Percentiles rank a stretch among this genome's conserved stretches.
Conservation (phyloP, 2,888 invertebrate species). For the Cantharis nigra region DNA sequence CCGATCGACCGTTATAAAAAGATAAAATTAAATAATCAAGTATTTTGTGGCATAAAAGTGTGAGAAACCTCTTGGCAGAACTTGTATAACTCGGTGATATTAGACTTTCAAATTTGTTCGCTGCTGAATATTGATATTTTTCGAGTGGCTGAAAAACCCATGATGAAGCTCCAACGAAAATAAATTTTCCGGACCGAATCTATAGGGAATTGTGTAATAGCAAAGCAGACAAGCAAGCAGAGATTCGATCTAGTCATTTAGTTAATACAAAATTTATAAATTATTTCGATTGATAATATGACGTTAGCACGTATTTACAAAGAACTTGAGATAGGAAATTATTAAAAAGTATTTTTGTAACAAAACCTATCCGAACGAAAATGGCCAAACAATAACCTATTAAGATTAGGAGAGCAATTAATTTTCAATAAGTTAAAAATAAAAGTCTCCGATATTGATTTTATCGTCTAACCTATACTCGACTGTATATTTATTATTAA, state of each 20-base stretch:
- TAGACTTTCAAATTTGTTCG: neutral
- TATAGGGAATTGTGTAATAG: neutral
- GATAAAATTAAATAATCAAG: neutral
- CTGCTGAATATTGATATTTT: neutral
- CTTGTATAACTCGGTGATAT: neutral
- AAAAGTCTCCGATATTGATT: neutral
- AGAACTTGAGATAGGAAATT: neutral
- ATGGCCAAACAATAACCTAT: neutral
- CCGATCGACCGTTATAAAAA: neutral
- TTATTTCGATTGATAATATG: neutral
- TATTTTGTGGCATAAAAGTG: neutral
- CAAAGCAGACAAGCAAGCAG: neutral
- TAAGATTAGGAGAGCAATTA: neutral
- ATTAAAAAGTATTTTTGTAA: neutral
- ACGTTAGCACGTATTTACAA: neutral
- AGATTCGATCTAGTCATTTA: neutral
- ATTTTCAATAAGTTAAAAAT: neutral
- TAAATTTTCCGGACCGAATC: neutral
- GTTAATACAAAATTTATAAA: neutral
- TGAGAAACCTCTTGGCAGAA: neutral
- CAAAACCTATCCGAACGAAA: neutral
- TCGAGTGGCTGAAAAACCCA: neutral
- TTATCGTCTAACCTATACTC: neutral
- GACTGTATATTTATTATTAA: neutral
- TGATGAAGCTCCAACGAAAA: no score